Percentiles rank a stretch among this genome's conserved stretches.
Evolutionary conservation across 1,140 invertebrate species (phyloP).

Genomic region (Drosophila nigrodunni): DNA sequence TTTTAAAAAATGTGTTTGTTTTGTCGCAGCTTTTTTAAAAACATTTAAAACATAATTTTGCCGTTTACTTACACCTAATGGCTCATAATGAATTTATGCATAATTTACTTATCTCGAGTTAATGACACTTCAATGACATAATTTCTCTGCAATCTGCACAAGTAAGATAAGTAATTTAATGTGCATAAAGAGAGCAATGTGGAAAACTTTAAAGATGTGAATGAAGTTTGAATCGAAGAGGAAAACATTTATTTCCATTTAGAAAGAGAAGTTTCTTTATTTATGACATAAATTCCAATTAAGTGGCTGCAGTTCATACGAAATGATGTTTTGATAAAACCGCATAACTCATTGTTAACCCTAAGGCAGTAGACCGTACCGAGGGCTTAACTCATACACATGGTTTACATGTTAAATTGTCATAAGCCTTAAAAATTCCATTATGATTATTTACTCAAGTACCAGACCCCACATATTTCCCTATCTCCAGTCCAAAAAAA

Average conservation of each 20-base stretch:
- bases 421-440: conserved; percentile 82
- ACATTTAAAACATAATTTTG: no score
- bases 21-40: no score
- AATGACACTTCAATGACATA: conserved; percentile 1
- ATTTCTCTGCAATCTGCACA: background rate
- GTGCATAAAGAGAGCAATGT: background rate
- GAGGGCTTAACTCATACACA: background rate
- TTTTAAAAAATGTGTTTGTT: no score
- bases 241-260: conserved; percentile 11
- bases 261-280: conserved; percentile 16
- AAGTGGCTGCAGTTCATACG: conserved; percentile 32
- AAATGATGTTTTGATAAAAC: conserved; percentile 40
- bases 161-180: background rate
- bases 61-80: background rate
- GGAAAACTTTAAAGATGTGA: background rate
- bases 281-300: conserved; percentile 68
- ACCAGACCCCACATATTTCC: conserved; percentile 4
- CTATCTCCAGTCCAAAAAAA: background rate
- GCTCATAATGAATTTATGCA: no score
- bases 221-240: background rate
- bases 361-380: conserved; percentile 28
- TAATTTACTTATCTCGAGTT: conserved; percentile 1
- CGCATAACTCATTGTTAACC: conserved; percentile 61
- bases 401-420: conserved; percentile 71
- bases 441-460: conserved; percentile 81